These are phyloP conservation scores for Ladona fulva DNA, from an alignment of 1,140 invertebrate species.

Conservation along the genomic window DNA sequence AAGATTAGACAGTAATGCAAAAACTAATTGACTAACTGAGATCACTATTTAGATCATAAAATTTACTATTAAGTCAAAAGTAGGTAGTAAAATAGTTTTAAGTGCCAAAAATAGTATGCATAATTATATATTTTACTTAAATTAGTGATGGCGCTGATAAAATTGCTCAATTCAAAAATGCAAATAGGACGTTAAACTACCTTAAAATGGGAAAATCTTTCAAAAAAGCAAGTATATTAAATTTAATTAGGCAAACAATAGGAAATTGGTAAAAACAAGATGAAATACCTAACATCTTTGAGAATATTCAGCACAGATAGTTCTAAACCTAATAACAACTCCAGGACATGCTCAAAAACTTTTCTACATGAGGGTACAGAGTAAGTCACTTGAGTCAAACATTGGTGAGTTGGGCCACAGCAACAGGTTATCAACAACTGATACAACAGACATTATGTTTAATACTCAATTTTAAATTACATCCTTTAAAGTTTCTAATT, in stretches of 20 bases:
- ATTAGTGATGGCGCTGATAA: neutral
- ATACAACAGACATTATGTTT: neutral
- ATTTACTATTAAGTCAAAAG: neutral
- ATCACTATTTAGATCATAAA: neutral
- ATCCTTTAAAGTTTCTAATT: neutral
- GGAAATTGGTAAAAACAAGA: neutral
- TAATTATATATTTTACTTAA: neutral
- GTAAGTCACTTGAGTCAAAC: slow-evolving; percentile 9
- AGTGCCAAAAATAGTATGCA: slow-evolving; percentile 9
- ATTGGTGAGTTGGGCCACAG: slow-evolving; percentile 6
- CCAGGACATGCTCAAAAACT: neutral
- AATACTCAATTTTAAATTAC: neutral
- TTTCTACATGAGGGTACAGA: neutral
- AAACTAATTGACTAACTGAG: slow-evolving; percentile 8
- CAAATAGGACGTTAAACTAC: neutral
- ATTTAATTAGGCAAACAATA: neutral
- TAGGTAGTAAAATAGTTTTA: slow-evolving; percentile 10
- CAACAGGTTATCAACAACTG: neutral
- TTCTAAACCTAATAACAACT: neutral
- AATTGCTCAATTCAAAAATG: neutral
- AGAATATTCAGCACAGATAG: slow-evolving; percentile 9
- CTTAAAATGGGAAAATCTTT: too few relatives aligned
- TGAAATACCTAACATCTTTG: neutral
- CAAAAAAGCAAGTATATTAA: too few relatives aligned
- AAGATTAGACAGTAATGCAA: slow-evolving; percentile 1